Base-by-base conservation (phyloP, 2,888 invertebrate species). In the Leptinotarsa tumamoca region DNA sequence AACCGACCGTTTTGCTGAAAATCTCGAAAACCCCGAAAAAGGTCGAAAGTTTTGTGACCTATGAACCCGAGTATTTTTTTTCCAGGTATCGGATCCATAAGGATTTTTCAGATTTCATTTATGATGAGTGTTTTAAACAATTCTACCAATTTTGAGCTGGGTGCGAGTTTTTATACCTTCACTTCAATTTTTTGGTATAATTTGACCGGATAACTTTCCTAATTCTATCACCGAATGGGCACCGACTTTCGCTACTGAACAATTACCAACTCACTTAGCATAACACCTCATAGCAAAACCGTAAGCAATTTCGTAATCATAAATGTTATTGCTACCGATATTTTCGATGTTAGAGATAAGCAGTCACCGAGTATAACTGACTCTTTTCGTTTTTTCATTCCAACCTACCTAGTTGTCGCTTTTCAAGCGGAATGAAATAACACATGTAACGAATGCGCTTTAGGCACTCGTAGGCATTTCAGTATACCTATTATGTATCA, bases 371-470 rank as follows among this genome's bases (percentile, higher is more conserved):
- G 21, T 23, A 58, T 13, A 23, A 58, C 21, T 58, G 15, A 23
- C 58, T 3, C 13, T 58, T 58, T 58, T 23, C 27, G 14, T 14
- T 58, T 58, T 58, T 58, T 58, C 23, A 15, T 21, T 14, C 21
- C 58, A 15, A 4, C 54, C 23, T 58, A 58, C 58, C 58, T 58
- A 18, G 10, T 54, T 54, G 18, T 23, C 21, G 13, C 58, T 21
- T 58, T 58, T 23, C 23, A 15, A 58, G 54, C 23, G 58, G 58
- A 58, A 58, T 58, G 58, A 58, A 58, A 23, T 58, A 23, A 58
- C 23, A 23, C 15, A 23, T 23, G 14, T 58, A 58, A 58, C 23
- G 23, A 58, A 4, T 58, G 23, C 21, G 58, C 58, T 58, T 58
- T 58, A 23, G 58, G 58, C 58, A 23, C 21, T 58, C 52, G 52